Conservation (phyloP, 2,113 vertebrate species). For the Hystrix brachyura region DNA sequence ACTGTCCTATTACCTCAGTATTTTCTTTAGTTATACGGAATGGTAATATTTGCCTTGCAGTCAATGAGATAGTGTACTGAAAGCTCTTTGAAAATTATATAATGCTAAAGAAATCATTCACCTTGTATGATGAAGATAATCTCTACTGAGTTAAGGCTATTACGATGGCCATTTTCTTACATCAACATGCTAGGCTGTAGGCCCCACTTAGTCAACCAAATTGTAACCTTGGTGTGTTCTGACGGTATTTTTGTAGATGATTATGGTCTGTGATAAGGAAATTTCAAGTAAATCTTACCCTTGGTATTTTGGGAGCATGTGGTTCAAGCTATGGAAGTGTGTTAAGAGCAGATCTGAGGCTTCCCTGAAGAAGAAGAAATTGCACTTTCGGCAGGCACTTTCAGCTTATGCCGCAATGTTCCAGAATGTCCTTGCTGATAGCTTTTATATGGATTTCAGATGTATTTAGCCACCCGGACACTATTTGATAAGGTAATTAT, state of each 20-base stretch:
- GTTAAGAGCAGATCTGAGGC: neutral
- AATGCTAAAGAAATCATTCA: neutral
- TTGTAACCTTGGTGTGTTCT: neutral
- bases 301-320: neutral
- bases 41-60: neutral
- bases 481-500: neutral
- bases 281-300: neutral
- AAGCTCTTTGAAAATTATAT: neutral
- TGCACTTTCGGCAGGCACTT: neutral
- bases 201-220: neutral
- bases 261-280: neutral
- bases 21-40: neutral
- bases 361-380: neutral
- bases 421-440: fast-evolving
- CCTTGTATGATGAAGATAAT: neutral
- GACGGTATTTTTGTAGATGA: neutral
- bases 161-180: neutral
- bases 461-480: fast-evolving
- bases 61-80: neutral
- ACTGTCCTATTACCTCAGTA: neutral
- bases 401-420: neutral
- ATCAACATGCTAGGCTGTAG: neutral
- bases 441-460: neutral
- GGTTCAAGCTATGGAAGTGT: neutral
- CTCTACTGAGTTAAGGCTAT: neutral